phyloP scores from a whole-genome alignment of 92 coral and sea anemone species.

The Porites rus region DNA sequence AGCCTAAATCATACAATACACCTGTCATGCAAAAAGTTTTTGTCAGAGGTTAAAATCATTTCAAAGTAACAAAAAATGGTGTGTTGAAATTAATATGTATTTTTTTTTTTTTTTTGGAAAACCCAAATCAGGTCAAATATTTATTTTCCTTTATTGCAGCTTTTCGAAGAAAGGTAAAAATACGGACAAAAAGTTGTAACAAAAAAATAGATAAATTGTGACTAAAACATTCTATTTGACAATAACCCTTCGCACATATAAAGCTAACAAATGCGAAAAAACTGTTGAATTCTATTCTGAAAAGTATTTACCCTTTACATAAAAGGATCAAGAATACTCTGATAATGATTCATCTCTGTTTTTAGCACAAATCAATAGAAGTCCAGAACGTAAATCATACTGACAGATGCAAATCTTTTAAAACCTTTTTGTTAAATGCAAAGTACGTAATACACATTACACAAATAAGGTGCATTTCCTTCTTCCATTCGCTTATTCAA shows the following conservation, averaged over 20 bases:
- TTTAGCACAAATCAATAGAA: background rate
- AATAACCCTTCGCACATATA: too few relatives aligned
- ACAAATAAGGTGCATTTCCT: conserved; percentile 14
- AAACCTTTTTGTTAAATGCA: conserved; percentile 35
- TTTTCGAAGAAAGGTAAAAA: background rate
- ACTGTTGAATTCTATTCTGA: background rate
- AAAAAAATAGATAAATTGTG: background rate
- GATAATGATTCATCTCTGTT: background rate
- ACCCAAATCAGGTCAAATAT: too few relatives aligned
- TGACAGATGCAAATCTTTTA: conserved; percentile 31
- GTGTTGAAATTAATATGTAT: background rate
- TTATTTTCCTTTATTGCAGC: background rate
- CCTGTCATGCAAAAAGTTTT: too few relatives aligned
- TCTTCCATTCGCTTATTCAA: background rate
- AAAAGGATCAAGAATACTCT: background rate
- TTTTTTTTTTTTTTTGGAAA: background rate
- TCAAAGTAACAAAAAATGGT: background rate
- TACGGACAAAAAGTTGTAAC: background rate
- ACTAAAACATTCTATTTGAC: background rate
- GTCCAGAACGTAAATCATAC: background rate
- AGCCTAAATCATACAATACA: background rate
- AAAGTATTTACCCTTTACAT: background rate
- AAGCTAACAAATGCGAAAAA: background rate
- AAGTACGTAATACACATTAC: conserved; percentile 12
- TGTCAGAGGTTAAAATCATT: background rate